Percentiles rank a stretch among this genome's conserved stretches.
Conservation (phyloP, 2,888 invertebrate genomes). For the Agrypnus murinus region DNA sequence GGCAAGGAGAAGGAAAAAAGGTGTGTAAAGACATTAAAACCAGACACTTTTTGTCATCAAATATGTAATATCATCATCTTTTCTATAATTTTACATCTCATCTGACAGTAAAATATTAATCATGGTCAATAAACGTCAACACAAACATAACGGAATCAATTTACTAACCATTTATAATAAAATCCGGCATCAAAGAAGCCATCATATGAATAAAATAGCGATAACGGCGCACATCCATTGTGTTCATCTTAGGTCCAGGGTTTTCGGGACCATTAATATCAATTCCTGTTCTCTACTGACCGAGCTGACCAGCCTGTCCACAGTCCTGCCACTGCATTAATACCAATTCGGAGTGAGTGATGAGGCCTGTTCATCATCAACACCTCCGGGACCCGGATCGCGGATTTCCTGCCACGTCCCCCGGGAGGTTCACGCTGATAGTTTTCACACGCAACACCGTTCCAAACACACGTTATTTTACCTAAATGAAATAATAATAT, state of each 20-base stretch:
- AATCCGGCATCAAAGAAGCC: constrained; percentile 66
- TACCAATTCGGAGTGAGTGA: constrained; percentile 72
- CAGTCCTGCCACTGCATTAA: constrained; percentile 70
- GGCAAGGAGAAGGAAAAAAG: not conserved
- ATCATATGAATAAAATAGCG: constrained; percentile 70
- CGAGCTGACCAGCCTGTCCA: constrained; percentile 67
- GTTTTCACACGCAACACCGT: constrained; percentile 59
- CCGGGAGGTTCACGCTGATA: constrained; percentile 59
- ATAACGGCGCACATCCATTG: constrained; percentile 67
- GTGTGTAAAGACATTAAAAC: constrained; percentile 12
- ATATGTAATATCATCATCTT: constrained; percentile 37
- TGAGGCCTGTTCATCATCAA: constrained; percentile 71
- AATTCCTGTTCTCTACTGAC: constrained; percentile 68
- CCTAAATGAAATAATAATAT: constrained; percentile 39
- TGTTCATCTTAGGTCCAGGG: constrained; percentile 66
- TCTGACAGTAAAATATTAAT: constrained; percentile 64
- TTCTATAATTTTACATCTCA: constrained; percentile 41
- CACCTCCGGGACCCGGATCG: constrained; percentile 67
- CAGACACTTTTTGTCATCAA: constrained; percentile 15
- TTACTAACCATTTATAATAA: constrained; percentile 69
- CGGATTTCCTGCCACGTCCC: constrained; percentile 66
- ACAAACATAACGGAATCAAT: constrained; percentile 65
- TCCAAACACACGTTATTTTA: constrained; percentile 40
- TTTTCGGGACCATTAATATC: constrained; percentile 69
- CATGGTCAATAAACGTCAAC: constrained; percentile 65